Evolutionary conservation across 2,888 invertebrate genomes (phyloP).

Genomic region (Esperia sulphurella): DNA sequence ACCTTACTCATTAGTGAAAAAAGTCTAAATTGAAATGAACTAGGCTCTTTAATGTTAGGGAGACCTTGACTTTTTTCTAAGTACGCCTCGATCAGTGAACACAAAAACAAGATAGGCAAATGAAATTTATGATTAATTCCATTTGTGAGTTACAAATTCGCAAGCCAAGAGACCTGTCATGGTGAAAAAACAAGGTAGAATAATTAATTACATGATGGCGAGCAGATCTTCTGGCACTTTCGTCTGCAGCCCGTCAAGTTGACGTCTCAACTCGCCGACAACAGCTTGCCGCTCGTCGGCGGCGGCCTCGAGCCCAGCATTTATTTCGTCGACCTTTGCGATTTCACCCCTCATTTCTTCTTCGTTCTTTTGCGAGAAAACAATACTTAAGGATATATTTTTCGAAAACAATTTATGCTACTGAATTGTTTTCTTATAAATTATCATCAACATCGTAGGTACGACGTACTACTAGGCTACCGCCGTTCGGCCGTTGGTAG

Average conservation of each 20-base stretch:
- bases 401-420: too few relatives aligned
- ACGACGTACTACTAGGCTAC: too few relatives aligned
- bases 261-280: slow-evolving; percentile 31
- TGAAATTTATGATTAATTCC: too few relatives aligned
- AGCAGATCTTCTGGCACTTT: slow-evolving; percentile 43
- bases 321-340: slow-evolving; percentile 26
- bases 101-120: too few relatives aligned
- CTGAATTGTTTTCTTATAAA: too few relatives aligned
- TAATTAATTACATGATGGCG: slow-evolving; percentile 33
- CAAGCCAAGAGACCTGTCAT: slow-evolving; percentile 9
- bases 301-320: slow-evolving; percentile 29
- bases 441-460: neutral
- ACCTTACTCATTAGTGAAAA: too few relatives aligned
- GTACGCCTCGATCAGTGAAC: too few relatives aligned
- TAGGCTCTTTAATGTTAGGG: too few relatives aligned
- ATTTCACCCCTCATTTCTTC: slow-evolving; percentile 36
- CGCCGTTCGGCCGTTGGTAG: too few relatives aligned
- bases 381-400: neutral
- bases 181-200: neutral
- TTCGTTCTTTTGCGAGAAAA: slow-evolving; percentile 32
- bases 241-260: slow-evolving; percentile 27
- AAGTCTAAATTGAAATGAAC: too few relatives aligned
- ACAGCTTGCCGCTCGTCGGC: slow-evolving; percentile 26
- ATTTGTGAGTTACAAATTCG: neutral
- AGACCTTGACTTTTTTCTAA: too few relatives aligned